These are phyloP conservation scores for Venustoraphidia nigricollis DNA, from an alignment of 2,888 invertebrate genomes.

Conservation along the genomic window DNA sequence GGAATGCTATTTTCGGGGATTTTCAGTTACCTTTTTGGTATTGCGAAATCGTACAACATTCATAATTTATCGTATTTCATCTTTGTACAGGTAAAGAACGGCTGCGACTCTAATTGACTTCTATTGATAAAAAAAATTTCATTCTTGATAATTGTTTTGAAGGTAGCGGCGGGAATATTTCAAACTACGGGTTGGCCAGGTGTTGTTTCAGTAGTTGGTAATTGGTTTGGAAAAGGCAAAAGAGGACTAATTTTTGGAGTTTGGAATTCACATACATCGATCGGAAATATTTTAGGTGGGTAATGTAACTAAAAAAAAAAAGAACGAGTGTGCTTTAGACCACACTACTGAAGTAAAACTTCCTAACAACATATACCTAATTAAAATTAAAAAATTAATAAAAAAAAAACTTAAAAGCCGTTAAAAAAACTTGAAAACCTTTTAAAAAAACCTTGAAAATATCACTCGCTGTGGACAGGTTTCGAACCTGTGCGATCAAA, in stretches of 20 bases:
- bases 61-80: conserved; percentile 74
- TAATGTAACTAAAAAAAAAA: no score
- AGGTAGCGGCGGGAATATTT: conserved; percentile 69
- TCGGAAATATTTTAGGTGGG: conserved; percentile 83
- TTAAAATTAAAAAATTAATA: no score
- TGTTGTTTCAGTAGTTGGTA: conserved; percentile 83
- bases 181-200: conserved; percentile 97
- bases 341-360: no score
- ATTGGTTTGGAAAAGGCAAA: conserved; percentile 91
- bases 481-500: no score
- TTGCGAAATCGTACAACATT: conserved; percentile 65
- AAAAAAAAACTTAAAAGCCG: no score
- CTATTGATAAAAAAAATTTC: neutral
- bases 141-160: conserved; percentile 11
- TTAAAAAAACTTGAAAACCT: no score
- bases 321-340: no score
- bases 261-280: conserved; percentile 94
- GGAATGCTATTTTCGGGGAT: conserved; percentile 84
- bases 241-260: conserved; percentile 85
- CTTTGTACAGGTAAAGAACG: conserved; percentile 54
- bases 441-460: no score
- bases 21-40: conserved; percentile 76
- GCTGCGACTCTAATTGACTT: neutral
- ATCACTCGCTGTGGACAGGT: no score
- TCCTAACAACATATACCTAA: no score